phyloP scores from a whole-genome alignment of 2,113 vertebrate species.

The Ramphastos sulfuratus region DNA sequence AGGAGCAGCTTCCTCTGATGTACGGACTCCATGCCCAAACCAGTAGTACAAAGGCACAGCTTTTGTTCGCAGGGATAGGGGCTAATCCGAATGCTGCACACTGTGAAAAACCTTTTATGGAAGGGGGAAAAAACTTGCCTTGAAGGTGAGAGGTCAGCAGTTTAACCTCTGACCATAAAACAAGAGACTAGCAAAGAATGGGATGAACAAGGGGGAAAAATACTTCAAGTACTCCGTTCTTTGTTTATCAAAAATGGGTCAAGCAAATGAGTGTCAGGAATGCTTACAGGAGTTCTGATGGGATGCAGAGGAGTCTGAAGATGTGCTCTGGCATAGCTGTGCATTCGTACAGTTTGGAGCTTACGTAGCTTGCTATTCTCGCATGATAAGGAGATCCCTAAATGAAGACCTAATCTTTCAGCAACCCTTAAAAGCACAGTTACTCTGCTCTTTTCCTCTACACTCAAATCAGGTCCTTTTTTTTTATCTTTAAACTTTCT shows the following conservation, averaged over 20 bases:
- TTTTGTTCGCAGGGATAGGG: constrained; percentile 88
- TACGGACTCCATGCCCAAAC: constrained; percentile 79
- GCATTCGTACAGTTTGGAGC: neutral
- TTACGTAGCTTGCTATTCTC: neutral
- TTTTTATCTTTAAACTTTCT: neutral
- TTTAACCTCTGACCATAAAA: constrained; percentile 94
- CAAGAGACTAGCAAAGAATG: constrained; percentile 65
- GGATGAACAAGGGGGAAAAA: constrained; percentile 65
- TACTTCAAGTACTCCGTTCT: constrained; percentile 70
- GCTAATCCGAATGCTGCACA: constrained; percentile 89
- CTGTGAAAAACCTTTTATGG: constrained; percentile 89
- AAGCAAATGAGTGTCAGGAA: constrained; percentile 72
- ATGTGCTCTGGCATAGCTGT: neutral
- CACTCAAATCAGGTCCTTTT: neutral
- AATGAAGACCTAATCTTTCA: neutral
- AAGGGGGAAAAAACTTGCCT: constrained; percentile 81
- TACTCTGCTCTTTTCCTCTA: neutral
- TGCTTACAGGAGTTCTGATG: constrained; percentile 49
- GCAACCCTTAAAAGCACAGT: neutral
- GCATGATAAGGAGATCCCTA: neutral
- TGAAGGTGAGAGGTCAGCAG: constrained; percentile 93
- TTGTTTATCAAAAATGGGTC: constrained; percentile 72
- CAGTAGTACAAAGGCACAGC: constrained; percentile 84
- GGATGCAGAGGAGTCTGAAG: neutral
- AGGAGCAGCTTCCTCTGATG: constrained; percentile 91